Base-by-base conservation (phyloP, 1,140 invertebrate species). In the Brachionus asplanchnoidis region DNA sequence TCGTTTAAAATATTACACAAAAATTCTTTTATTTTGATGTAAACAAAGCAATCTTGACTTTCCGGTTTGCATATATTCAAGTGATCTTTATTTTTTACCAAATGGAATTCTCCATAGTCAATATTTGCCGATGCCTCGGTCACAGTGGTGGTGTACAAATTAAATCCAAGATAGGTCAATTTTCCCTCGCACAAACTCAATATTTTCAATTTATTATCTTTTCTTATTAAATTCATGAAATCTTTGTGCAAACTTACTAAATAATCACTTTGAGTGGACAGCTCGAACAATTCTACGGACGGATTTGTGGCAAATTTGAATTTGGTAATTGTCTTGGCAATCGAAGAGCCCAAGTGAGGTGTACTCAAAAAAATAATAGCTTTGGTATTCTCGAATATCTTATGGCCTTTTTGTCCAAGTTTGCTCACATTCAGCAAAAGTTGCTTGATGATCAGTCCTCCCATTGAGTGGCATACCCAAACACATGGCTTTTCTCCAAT, bases 381-480 rank as follows among this genome's bases (percentile, higher is more conserved):
- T 46, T 73, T 84, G 26, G 46, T 53, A 56, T 70, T 70, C 1
- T 50, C 17, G 6, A 70, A 36, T 28, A 65, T 44, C 20, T 73
- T 73, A 8, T 11, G 50, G 1, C n/a, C 36, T 9, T 56, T 36
- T 28, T 80, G n/a, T 1, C 36, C n/a, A 4, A 82, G 3, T 82
- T 60, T n/a, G 14, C 14, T 32, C 20, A 44, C 9, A 84, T 84
- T 53, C 5, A 53, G 12, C 42, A 84, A 42, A 3, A 84, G 23
- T 12, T 84, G 44, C 70, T 84, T 84, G 9, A 73, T 17, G 17
- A 84, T 75, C 32, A 84, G 28, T n/a, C 84, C 84, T 1, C 84
- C 84, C 84, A 84, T 84, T 28, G 84, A 84, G 65, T 84, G 84
- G 36, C 68, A 75, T 32, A 84, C 44, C 68, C 68, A 84, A n/a